A percentile compares a stretch with the other conserved stretches of the same genome.
Conservation (phyloP, 2,888 invertebrate genomes). For the Macrosiphum euphorbiae region DNA sequence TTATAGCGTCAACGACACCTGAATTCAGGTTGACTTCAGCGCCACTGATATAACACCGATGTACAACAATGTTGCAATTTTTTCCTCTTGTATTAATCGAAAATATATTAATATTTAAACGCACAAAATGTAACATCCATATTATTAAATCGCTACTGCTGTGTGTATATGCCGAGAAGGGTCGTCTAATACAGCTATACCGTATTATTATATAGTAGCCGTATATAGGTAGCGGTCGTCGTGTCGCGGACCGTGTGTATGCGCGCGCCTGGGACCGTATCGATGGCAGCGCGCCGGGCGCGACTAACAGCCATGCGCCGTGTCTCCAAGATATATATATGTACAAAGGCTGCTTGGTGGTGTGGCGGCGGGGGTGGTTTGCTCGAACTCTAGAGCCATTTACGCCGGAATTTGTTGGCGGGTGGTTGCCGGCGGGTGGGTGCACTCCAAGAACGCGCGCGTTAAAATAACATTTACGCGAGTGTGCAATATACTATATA, state of each 20-base stretch:
- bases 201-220: not conserved
- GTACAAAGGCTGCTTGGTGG: not conserved
- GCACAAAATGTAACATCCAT: not conserved
- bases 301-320: constrained; percentile 8
- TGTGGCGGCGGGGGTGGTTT: not conserved
- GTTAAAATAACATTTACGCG: not conserved
- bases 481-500: not conserved
- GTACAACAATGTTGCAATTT: not conserved
- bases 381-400: not conserved
- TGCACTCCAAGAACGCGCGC: not conserved
- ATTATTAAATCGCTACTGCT: not conserved
- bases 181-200: not conserved
- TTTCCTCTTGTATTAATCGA: not conserved
- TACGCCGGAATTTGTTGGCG: not conserved
- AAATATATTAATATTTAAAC: not conserved
- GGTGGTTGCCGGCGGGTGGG: not conserved
- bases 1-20: not conserved
- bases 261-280: constrained; percentile 24
- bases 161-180: not conserved
- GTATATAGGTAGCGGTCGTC: not conserved
- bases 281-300: constrained; percentile 13
- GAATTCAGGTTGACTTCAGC: not conserved
- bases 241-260: not conserved
- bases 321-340: not conserved
- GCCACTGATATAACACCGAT: not conserved